Evolutionary conservation across 1,140 invertebrate genomes (phyloP).

Genomic region (Drosophila busckii): DNA sequence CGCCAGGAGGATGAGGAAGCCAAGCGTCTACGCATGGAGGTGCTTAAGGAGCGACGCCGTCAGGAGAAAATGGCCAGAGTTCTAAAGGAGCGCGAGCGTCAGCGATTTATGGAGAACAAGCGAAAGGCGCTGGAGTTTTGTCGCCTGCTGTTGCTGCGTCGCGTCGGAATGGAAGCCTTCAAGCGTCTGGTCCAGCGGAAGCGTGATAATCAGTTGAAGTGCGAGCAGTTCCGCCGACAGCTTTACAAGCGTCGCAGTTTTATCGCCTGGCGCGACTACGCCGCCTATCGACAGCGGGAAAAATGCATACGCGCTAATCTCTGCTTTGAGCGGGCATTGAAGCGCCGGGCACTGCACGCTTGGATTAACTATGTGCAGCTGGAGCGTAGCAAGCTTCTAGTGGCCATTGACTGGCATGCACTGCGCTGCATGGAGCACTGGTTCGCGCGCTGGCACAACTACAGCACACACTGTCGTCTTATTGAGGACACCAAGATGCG

Average conservation of each 20-base stretch:
- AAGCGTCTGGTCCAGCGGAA: constrained; percentile 80
- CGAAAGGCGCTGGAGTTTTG: constrained; percentile 82
- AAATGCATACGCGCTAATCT: constrained; percentile 79
- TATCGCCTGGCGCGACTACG: constrained; percentile 80
- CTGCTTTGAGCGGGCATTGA: constrained; percentile 79
- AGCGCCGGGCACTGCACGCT: constrained; percentile 65
- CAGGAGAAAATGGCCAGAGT: constrained; percentile 82
- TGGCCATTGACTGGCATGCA: constrained; percentile 83
- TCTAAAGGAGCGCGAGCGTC: constrained; percentile 80
- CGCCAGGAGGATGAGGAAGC: constrained; percentile 82
- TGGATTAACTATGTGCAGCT: constrained; percentile 79
- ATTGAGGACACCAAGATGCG: constrained; percentile 79
- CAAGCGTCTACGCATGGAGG: constrained; percentile 81
- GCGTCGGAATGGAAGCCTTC: constrained; percentile 80
- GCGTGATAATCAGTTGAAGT: constrained; percentile 79
- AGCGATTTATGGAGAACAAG: constrained; percentile 80
- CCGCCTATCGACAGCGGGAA: constrained; percentile 79
- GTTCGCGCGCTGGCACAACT: constrained; percentile 80
- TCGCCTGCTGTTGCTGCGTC: constrained; percentile 79
- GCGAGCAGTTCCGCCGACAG: constrained; percentile 79
- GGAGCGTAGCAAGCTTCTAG: constrained; percentile 80
- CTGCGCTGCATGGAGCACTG: constrained; percentile 80
- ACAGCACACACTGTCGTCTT: constrained; percentile 77
- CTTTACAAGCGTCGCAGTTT: constrained; percentile 80
- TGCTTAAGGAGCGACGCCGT: constrained; percentile 81